Base-by-base conservation (phyloP, 1,140 invertebrate genomes). In the Brachystomella parvula region DNA sequence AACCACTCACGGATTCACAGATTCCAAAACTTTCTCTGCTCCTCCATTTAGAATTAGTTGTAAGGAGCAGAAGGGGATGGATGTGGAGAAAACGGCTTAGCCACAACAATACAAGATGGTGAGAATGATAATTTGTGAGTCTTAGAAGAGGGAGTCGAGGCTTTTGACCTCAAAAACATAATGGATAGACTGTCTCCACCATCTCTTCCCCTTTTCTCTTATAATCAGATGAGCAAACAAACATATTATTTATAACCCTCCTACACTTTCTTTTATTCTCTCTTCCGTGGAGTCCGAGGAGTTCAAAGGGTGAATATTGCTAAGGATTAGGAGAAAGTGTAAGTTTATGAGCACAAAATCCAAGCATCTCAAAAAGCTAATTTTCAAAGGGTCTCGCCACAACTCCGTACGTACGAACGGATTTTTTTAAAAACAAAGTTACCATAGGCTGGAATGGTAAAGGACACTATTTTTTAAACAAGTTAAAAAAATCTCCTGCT, bases 151-250 rank as follows among this genome's bases (percentile, higher is more conserved):
- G 49, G 6, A 39, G 6, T 39, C 24, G 9, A 26, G 49, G 3
- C 49, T 26, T 53, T 53, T 53, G 49, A 53, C 49, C 49, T 53
- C 49, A 53, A 53, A 39, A 53, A 53, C 49, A 53, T 53, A 53
- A 53, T 53, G 49, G 49, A 53, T 17, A 17, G 49, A 53, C 12
- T 26, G 15, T 26, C 24, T 53, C 49, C 21, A n/a, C 49, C 39
- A 44, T n/a, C 39, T n/a, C 39, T 44, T 24, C 21, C 21, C 49
- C 21, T 26, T 24, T 6, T 26, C 6, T 53, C 49, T 53, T 53
- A 26, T 53, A 53, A 53, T 53, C 49, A 53, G 15, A 53, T 12
- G 49, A 53, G 24, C 49, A 53, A 53, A 53, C 49, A 53, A 53
- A 53, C 24, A 53, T 53, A 15, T 53, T 53, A 53, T 53, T 53